Base-by-base conservation (phyloP, 1,140 invertebrate species). In the Stegodyphus mimosarum region DNA sequence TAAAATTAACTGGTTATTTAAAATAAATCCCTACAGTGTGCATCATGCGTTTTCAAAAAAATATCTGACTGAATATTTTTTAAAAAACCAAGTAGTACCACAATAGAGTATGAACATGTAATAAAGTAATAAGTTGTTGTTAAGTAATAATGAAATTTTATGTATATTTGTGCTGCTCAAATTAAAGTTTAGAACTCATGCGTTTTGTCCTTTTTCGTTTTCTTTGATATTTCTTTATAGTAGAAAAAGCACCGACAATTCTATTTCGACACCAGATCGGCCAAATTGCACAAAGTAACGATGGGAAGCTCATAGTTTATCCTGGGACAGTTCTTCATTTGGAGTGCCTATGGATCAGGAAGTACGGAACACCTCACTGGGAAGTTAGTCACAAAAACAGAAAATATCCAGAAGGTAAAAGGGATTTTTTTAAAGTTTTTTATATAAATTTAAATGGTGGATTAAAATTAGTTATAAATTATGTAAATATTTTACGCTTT, bases 241-340 rank as follows among this genome's bases (percentile, higher is more conserved):
- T 96, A 93, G 95, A 96, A 88, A 96, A 96, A 90, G 93, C 95
- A 2, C 95, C 95, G 1, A 96, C 95, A 10, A 95, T 96, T 79
- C 90, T 96, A 33, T 96, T 96, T 89, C 92, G 95, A 1, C 94
- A 96, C 90, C 93, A 94, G 66, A 90, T 94, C 51, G 95, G 95
- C 0, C 95, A 95, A 0, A 96, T 96, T 80, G 95, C 95, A 2
- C 95, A 96, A 90, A 95, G 94, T 81, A 96, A 95, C 88, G 94
- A 96, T 87, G 95, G 95, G 4, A 94, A 95, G 83, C 90, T 96
- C 15, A 93, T 96, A 63, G 94, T 96, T 0, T 96, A 95, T 90
- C 95, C 95, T 1, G 95, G 95, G 1, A 95, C 95, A 0, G 94
- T 95, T 6, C 90, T 96, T 53, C 95, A 96, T 89, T 95, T 96